These are phyloP conservation scores for Pitta sordida DNA, from an alignment of 2,113 vertebrate genomes.

Conservation along the genomic window DNA sequence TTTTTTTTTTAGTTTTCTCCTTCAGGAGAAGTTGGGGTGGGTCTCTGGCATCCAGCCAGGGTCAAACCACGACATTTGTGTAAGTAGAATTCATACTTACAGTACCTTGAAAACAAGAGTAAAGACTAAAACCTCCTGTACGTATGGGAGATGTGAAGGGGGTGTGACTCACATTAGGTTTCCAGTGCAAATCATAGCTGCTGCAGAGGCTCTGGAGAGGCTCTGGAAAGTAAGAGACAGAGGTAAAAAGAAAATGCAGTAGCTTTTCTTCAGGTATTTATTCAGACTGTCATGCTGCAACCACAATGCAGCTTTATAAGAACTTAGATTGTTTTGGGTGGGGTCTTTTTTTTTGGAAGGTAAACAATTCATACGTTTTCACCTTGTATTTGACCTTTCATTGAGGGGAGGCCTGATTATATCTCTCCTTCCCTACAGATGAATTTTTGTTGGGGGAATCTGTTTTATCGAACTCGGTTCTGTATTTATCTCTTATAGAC, in stretches of 20 bases:
- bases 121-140: not conserved
- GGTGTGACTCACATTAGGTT: not conserved
- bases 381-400: not conserved
- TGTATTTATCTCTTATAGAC: not conserved
- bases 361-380: not conserved
- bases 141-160: not conserved
- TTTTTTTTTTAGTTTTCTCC: too few species aligned
- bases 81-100: not conserved
- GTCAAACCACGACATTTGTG: too few species aligned
- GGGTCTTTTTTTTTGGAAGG: not conserved
- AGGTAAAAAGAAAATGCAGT: accelerated
- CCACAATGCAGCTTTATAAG: not conserved
- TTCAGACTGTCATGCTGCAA: not conserved
- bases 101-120: not conserved
- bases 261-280: not conserved
- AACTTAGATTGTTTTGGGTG: not conserved
- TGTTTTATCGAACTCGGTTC: not conserved
- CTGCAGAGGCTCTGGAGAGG: not conserved
- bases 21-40: too few species aligned
- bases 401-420: not conserved
- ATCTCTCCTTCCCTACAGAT: not conserved
- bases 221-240: not conserved
- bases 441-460: not conserved
- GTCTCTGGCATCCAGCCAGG: too few species aligned
- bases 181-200: not conserved